Base-by-base conservation (phyloP, 2,888 invertebrate species). In the Tenodera sinensis region DNA sequence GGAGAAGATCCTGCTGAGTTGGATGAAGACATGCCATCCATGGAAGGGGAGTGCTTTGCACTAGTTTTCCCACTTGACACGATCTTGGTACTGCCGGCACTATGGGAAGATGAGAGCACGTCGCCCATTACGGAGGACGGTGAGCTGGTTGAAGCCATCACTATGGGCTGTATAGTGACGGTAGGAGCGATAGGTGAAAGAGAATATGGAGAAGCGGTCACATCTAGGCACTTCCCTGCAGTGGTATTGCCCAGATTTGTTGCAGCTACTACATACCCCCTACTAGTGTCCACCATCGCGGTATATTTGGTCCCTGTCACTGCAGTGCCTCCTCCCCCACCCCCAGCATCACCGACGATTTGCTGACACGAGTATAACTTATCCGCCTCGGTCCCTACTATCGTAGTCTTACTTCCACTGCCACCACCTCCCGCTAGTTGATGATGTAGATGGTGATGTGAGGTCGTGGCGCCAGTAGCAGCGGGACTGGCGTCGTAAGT, bases 331-430 rank as follows among this genome's bases (percentile, higher is more conserved):
- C 54, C 54, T 71, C 54, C 54, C 8, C 54, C 54, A 71, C 54
- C 54, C 54, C 54, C 54, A 3, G 54, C 54, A 71, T 71, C 54
- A 71, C 54, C 54, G 85, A 94, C 92, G 91, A 94, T 93, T 93
- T 95, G 94, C 92, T 95, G 94, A 91, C 95, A 95, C 85, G 95
- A 94, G 92, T 96, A 96, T 6, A 95, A 92, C 92, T 95, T 95
- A 88, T 95, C 95, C 88, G 95, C 95, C 3, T 94, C 93, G 89
- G 94, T 92, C 92, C 30, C 34, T 71, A 71, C 54, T 71, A 71
- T 20, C 20, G 54, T 25, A 4, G 87, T 83, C 87, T 87, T 87
- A 71, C 1, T 71, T 15, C 54, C 54, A 25, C 54, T 20, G 20
- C 54, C 8, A 20, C 54, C 54, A 20, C 54, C 54, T 20, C 82